Percentiles rank a stretch among this genome's conserved stretches.
Conservation (phyloP, 2,113 vertebrate genomes). For the Oryzias melastigma region DNA sequence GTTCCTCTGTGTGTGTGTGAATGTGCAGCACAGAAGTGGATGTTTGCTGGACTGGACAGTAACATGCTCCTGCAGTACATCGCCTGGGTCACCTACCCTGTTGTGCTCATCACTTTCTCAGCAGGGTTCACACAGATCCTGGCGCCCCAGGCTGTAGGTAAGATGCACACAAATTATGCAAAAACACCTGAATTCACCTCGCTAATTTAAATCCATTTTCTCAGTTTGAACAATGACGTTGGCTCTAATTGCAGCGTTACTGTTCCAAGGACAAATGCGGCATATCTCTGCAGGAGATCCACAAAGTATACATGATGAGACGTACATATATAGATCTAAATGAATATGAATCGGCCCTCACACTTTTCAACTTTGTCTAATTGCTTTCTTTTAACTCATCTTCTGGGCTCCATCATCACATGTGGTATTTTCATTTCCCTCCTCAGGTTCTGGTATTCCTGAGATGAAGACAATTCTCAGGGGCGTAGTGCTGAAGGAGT, state of each 20-base stretch:
- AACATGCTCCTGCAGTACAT: slow-evolving; percentile 95
- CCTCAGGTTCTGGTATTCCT: slow-evolving; percentile 92
- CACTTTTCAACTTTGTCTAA: slow-evolving; percentile 40
- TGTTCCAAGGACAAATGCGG: slow-evolving; percentile 37
- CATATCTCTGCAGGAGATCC: slow-evolving; percentile 31
- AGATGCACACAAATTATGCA: slow-evolving; percentile 37
- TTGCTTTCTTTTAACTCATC: slow-evolving; percentile 46
- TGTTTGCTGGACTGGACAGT: slow-evolving; percentile 90
- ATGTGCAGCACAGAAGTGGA: slow-evolving; percentile 96
- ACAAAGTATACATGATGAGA: slow-evolving; percentile 44
- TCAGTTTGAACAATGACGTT: slow-evolving; percentile 46
- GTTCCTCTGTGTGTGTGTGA: slow-evolving; percentile 25
- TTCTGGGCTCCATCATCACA: slow-evolving; percentile 39
- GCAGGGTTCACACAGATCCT: slow-evolving; percentile 98
- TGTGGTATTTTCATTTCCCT: slow-evolving; percentile 14
- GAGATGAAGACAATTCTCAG: slow-evolving; percentile 99
- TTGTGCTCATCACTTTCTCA: slow-evolving; percentile 98
- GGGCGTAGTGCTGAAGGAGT: slow-evolving; percentile 96
- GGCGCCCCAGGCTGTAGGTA: slow-evolving; percentile 95
- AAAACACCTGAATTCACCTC: slow-evolving; percentile 22
- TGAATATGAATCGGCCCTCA: slow-evolving; percentile 59
- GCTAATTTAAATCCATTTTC: slow-evolving; percentile 23
- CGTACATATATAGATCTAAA: slow-evolving; percentile 49
- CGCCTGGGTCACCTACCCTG: slow-evolving; percentile 97
- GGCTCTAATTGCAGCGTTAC: slow-evolving; percentile 26